Evolutionary conservation across 2,888 invertebrate genomes (phyloP).

Genomic region (Lysandra bellargus): DNA sequence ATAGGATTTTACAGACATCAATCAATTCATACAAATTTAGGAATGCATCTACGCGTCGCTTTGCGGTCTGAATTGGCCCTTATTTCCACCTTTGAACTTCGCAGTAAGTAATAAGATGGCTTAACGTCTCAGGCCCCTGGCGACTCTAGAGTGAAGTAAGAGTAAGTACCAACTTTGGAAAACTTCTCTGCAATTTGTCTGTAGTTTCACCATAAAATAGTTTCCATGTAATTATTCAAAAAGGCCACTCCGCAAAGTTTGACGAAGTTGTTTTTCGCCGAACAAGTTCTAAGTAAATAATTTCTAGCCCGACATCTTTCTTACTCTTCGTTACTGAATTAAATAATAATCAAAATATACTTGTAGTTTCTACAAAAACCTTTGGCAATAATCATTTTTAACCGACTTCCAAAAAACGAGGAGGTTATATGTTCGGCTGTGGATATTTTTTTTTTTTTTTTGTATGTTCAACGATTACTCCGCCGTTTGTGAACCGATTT

Average conservation of each 20-base stretch:
- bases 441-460: too few relatives aligned
- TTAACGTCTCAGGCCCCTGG: neutral
- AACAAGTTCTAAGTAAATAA: neutral
- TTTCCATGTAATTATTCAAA: constrained; percentile 5
- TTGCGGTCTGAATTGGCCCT: too few relatives aligned
- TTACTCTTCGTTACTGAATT: neutral
- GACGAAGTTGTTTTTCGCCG: neutral
- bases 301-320: neutral
- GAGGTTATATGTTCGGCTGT: too few relatives aligned
- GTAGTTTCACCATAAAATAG: neutral
- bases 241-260: neutral
- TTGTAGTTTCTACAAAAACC: too few relatives aligned
- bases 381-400: too few relatives aligned
- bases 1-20: too few relatives aligned
- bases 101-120: neutral
- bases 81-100: neutral
- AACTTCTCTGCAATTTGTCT: constrained; percentile 20
- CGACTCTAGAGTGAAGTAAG: neutral
- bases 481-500: too few relatives aligned
- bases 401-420: too few relatives aligned
- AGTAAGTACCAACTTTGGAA: neutral
- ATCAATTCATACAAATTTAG: too few relatives aligned
- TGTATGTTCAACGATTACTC: too few relatives aligned
- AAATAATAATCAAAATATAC: neutral
- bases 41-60: too few relatives aligned